Evolutionary conservation across 2,888 invertebrate species (phyloP), one percentile per base, ranked within the genome.

Genomic region (Drosophila suboccidentalis): DNA sequence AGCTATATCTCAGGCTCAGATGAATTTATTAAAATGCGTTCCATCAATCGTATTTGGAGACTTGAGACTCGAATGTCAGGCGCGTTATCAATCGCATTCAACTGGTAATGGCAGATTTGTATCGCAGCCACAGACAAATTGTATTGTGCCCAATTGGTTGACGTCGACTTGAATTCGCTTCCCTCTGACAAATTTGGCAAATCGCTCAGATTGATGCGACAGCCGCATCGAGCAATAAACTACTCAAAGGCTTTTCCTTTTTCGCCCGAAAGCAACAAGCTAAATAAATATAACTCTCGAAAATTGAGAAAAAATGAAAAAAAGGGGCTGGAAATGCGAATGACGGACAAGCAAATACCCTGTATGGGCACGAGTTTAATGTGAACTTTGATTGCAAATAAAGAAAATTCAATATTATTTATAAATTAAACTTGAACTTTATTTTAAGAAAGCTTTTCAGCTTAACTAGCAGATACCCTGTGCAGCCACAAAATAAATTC

Each of bases 241-340:
- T 73, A 74, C 67, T 74, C 78, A 61, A 77, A 80, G 74, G 65
- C 60, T 73, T 67, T 66, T 59, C 47, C 47, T 26, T 58, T 58
- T 58, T 47, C 26, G 50, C 41, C 73, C 36, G 39, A 65, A 36
- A 76, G 76, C 66, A 64, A 84, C 78, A 68, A 66, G 82, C 86
- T 80, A 80, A 86, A 86, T 82, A 82, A 81, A 81, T 82, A 85
- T 78, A 69, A 41, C 79, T 65, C 69, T 67, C 49, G 43, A 82
- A 72, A 65, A 75, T 70, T 70, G 66, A 10, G 5, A 32, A 67
- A 78, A 63, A 55, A 1, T 26, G 49, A 41, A 43, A 22, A 22
- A 41, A 43, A 34, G 22, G 22, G n/a, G n/a, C 15, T 11, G 9
- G 1, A 13, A 10, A 49, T 13, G 10, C n/a, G 32, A 10, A 10